Evolutionary conservation across 2,113 vertebrate species (phyloP).

Genomic region (Chlorocebus sabaeus): DNA sequence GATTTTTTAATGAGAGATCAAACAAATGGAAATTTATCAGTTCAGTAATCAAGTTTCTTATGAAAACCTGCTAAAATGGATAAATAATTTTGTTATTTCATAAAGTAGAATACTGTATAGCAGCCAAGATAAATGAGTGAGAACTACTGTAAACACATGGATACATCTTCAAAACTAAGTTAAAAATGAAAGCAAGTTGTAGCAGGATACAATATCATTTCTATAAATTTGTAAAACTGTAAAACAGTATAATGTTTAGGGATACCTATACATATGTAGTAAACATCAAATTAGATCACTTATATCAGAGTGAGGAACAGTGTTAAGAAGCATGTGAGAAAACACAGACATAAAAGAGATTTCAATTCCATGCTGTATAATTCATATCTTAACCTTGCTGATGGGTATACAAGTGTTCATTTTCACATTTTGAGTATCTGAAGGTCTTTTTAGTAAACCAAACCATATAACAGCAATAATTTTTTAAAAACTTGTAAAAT

Average conservation of each 20-base stretch:
- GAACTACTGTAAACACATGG: background rate
- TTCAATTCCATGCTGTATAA: background rate
- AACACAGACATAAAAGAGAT: background rate
- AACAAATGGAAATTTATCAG: background rate
- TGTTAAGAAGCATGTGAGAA: background rate
- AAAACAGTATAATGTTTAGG: background rate
- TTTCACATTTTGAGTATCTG: background rate
- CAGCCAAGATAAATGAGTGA: background rate
- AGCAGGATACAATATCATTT: background rate
- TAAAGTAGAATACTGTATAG: background rate
- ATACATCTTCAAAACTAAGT: background rate
- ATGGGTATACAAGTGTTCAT: background rate
- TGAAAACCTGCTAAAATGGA: background rate
- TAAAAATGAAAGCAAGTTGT: background rate
- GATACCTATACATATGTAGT: background rate
- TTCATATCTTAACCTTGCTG: background rate
- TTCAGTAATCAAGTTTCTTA: constrained; percentile 23
- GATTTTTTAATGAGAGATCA: background rate
- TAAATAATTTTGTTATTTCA: background rate
- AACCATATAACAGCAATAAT: background rate
- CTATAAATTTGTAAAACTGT: background rate
- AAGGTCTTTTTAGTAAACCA: background rate
- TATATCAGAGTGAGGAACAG: background rate
- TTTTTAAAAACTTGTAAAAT: background rate
- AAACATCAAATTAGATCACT: background rate